A percentile compares a stretch with the other conserved stretches of the same genome.
Conservation (phyloP, 2,797 vertebrate species). For the Propithecus perrieri region DNA sequence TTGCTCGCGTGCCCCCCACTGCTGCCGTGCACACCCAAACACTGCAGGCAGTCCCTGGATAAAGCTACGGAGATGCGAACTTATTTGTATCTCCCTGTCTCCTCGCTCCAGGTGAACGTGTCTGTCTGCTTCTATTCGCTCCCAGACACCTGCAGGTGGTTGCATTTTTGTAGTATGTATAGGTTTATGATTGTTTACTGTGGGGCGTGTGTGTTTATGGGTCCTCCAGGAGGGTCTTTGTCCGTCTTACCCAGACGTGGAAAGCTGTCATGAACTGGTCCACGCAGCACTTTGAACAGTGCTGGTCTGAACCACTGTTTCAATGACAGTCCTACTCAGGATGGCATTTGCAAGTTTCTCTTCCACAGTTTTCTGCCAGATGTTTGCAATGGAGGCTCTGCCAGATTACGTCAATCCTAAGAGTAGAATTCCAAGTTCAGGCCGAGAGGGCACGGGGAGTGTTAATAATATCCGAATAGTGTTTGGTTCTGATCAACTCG, state of each 20-base stretch:
- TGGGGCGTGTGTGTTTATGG: accelerated
- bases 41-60: background rate
- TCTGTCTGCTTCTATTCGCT: background rate
- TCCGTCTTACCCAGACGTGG: background rate
- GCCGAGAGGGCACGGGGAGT: background rate
- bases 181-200: background rate
- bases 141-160: background rate
- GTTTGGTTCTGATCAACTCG: background rate
- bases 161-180: background rate
- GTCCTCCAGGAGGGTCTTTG: too few relatives aligned
- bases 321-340: background rate
- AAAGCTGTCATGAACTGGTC: background rate
- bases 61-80: background rate
- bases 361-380: background rate
- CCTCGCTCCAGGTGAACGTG: too few relatives aligned
- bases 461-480: background rate
- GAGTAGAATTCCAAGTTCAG: background rate
- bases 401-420: background rate
- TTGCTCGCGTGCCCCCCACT: background rate
- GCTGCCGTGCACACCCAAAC: background rate
- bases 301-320: background rate
- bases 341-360: background rate
- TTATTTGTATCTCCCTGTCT: background rate
- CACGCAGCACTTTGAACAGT: background rate
- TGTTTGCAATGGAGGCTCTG: background rate